These are phyloP conservation scores for Geococcyx californianus DNA, from an alignment of 2,113 vertebrate species.

Conservation along the genomic window DNA sequence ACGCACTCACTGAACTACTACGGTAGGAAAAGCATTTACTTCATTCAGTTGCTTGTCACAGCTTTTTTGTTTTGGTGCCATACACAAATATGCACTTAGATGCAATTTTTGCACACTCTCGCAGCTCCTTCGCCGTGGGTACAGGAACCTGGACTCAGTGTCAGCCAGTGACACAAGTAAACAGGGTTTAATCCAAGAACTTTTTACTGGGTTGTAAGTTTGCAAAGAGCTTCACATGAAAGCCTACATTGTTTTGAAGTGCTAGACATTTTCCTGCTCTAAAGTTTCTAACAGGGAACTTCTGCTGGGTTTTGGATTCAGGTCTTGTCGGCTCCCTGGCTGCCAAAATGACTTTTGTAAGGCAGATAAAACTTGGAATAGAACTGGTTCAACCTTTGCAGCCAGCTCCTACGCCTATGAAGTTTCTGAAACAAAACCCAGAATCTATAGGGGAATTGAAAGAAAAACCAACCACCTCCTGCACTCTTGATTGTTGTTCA, in stretches of 20 bases:
- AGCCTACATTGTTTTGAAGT: constrained; percentile 64
- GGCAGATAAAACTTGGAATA: constrained; percentile 70
- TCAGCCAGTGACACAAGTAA: background rate
- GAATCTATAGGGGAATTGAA: background rate
- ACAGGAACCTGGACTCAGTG: background rate
- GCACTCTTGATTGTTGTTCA: background rate
- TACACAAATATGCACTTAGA: background rate
- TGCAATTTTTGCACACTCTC: constrained; percentile 4
- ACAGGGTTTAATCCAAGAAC: constrained; percentile 28
- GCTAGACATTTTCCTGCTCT: constrained; percentile 64
- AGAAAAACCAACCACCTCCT: background rate
- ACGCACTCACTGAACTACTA: constrained; percentile 53
- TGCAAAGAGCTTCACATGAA: constrained; percentile 61
- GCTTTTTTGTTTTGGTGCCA: constrained; percentile 50
- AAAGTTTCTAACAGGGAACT: constrained; percentile 66
- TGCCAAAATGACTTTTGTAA: constrained; percentile 70
- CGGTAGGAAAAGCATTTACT: constrained; percentile 30
- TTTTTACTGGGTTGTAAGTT: constrained; percentile 39
- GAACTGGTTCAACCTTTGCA: constrained; percentile 68
- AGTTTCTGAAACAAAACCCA: constrained; percentile 69
- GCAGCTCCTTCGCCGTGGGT: background rate
- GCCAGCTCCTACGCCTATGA: constrained; percentile 69
- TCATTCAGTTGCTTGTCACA: constrained; percentile 51
- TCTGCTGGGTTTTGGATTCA: constrained; percentile 72
- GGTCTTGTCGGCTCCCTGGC: constrained; percentile 63